Base-by-base conservation (phyloP, 2,888 invertebrate genomes). In the Caenorhabditis wallacei region DNA sequence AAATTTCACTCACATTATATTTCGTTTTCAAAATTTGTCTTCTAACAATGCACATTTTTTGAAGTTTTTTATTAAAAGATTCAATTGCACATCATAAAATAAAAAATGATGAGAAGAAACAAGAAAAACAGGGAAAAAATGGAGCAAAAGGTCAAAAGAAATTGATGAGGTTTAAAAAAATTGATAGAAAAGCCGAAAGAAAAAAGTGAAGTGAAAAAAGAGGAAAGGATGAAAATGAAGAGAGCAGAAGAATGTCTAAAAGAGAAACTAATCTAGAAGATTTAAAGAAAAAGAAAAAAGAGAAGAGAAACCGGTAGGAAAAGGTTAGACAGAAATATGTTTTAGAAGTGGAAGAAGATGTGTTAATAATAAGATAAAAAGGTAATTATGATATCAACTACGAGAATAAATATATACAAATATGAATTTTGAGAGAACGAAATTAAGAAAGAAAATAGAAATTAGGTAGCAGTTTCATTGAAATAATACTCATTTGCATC, bases 401-500 rank as follows among this genome's bases (percentile, higher is more conserved):
- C 18, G 8, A n/a, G 59, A 61, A 78, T 78, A 78, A 78, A 78
- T 78, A 78, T 78, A 78, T 78, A 78, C 78, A 78, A 78, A 78
- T 78, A 78, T n/a, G 35, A 79, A 69, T 30, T 20, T 48, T 16
- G 43, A 43, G 43, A 43, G 63, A 78, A 54, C 56, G 54, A 37
- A 72, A 48, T 46, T 13, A 22, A 35, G 53, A 46, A 26, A 22
- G 18, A 64, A 51, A 46, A 26, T 13, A 26, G 43, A n/a, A 54
- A 26, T 71, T 68, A 76, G 59, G 59, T 84, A 16, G 75, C 20
- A 35, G 84, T 80, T 56, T 84, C 78, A 61, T 91, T 89, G 84
- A 91, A 91, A 75, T 91, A 91, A 54, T 92, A 91, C 54, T 92
- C 91, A 81, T 90, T 90, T 43, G 91, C 91, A 48, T 92, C 91